A percentile compares a stretch with the other conserved stretches of the same genome.
Conservation (phyloP, 2,113 vertebrate species). For the Ictalurus punctatus region DNA sequence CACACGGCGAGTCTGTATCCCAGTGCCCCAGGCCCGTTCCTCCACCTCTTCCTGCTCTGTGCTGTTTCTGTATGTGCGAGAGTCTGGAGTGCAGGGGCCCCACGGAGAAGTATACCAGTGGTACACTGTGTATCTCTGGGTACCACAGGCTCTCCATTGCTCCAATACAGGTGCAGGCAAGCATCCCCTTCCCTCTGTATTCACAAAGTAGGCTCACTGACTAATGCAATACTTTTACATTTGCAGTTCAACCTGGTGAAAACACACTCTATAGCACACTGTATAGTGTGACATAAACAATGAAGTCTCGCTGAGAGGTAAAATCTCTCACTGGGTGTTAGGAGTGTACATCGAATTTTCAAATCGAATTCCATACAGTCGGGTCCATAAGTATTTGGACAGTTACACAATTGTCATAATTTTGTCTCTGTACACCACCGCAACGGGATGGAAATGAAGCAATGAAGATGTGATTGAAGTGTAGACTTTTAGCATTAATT, state of each 20-base stretch:
- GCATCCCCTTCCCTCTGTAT: slow-evolving; percentile 79
- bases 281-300: background rate
- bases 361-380: no score
- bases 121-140: slow-evolving; percentile 71
- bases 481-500: no score
- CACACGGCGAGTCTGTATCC: slow-evolving; percentile 75
- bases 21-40: slow-evolving; percentile 70
- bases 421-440: no score
- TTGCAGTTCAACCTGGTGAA: background rate
- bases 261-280: background rate
- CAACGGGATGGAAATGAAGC: no score
- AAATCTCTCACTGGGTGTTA: background rate
- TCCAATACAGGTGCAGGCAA: slow-evolving; percentile 71
- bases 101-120: slow-evolving; percentile 80
- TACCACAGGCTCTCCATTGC: slow-evolving; percentile 77
- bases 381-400: no score
- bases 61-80: slow-evolving; percentile 44
- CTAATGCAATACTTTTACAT: background rate
- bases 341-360: background rate
- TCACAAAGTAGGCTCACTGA: background rate
- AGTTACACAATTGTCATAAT: no score
- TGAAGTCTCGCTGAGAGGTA: background rate
- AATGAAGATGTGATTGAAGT: no score
- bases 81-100: slow-evolving; percentile 74
- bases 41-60: slow-evolving; percentile 45